Base-by-base conservation (phyloP, 2,888 invertebrate genomes). In the Dynastes maya region DNA sequence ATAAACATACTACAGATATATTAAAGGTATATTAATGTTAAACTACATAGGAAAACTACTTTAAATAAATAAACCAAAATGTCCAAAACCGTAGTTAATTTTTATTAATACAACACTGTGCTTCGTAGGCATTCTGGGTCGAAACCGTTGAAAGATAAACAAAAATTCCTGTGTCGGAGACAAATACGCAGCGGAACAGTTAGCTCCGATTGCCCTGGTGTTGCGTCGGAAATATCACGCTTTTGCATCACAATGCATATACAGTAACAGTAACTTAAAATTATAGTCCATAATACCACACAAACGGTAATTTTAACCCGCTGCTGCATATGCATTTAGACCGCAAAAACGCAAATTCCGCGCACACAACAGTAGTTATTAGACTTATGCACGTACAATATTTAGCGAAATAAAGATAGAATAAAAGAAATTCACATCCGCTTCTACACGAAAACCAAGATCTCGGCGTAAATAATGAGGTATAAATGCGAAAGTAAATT, bases 271-370 rank as follows among this genome's bases (percentile, higher is more conserved):
- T 40, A 63, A 63, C 27, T 29, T 22, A 40, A 65, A 45, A 65
- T 65, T 65, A 40, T 16, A 65, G 40, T 63, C 5, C 63, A 63
- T 63, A 29, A 63, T 29, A 11, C n/a, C 9, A 45, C n/a, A 45
- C 22, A 65, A 63, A 65, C 40, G 9, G 45, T 45, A 65, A 65
- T 40, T 65, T 65, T 65, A 65, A 16, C 45, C 45, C 22, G 8
- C 55, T 63, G 8, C 32, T 29, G 63, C 29, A 29, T 63, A 11
- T 63, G 32, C 29, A 63, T 63, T 63, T 29, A 27, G 27, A n/a
- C 63, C 32, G 13, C 29, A 11, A 29, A 63, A 13, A 63, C 32
- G 29, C 63, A 63, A 13, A 29, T 29, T 63, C 63, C 1, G 8
- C 11, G 45, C 45, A 11, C 45, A 45, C 45, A 11, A 45, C 45